phyloP scores from a whole-genome alignment of 2,888 invertebrate genomes.

The Meliscaeva auricollis region DNA sequence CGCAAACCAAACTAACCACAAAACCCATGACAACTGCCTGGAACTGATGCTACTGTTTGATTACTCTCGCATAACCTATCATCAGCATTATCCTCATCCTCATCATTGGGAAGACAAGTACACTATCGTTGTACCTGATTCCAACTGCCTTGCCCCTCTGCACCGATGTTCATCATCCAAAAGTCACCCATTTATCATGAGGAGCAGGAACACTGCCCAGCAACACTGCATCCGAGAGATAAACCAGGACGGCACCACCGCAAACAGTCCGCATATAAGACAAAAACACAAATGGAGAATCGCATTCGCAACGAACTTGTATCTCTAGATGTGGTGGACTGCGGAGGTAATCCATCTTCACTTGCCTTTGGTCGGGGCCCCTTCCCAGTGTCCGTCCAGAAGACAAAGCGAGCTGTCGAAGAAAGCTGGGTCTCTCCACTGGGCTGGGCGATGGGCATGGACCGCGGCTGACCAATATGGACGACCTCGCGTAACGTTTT shows the following conservation, averaged over 20 bases:
- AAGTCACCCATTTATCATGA: conserved; percentile 62
- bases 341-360: conserved; percentile 61
- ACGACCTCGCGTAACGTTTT: conserved; percentile 59
- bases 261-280: conserved; percentile 49
- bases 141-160: background rate
- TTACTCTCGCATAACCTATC: conserved; percentile 72
- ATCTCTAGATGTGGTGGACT: conserved; percentile 18
- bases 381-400: conserved; percentile 17
- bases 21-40: conserved; percentile 73
- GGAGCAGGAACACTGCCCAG: conserved; percentile 21
- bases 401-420: conserved; percentile 64
- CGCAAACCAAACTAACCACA: conserved; percentile 68
- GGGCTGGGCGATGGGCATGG: conserved; percentile 32
- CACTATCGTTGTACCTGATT: conserved; percentile 30
- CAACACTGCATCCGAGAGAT: conserved; percentile 43
- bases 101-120: conserved; percentile 55
- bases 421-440: conserved; percentile 37
- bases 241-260: conserved; percentile 60
- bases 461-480: conserved; percentile 18
- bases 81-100: conserved; percentile 72
- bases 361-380: background rate
- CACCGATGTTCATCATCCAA: conserved; percentile 1
- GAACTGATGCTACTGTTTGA: conserved; percentile 75
- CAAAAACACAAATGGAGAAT: conserved; percentile 64
- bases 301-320: conserved; percentile 34